These are phyloP conservation scores for Trochalopteron elliotii DNA, from an alignment of 2,113 vertebrate genomes.

Conservation along the genomic window DNA sequence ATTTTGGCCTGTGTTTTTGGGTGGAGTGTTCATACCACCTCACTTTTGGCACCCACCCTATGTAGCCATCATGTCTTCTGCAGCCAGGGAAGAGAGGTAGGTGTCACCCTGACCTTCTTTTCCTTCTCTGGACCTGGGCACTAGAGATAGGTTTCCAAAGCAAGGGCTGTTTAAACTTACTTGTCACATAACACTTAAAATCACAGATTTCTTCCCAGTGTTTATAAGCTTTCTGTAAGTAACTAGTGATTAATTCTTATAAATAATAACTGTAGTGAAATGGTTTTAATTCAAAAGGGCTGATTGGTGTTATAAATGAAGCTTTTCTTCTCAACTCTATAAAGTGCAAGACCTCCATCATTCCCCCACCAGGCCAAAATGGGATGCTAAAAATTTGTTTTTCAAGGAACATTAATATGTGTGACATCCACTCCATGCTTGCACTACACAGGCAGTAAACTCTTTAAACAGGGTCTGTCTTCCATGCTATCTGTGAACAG, in stretches of 20 bases:
- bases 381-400: neutral
- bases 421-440: rapidly evolving
- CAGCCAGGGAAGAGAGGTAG: neutral
- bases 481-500: neutral
- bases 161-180: neutral
- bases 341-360: neutral
- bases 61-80: neutral
- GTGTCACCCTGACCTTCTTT: neutral
- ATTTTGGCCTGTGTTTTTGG: constrained; percentile 27
- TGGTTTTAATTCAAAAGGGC: neutral
- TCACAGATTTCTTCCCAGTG: neutral
- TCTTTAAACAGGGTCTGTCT: neutral
- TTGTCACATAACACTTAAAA: neutral
- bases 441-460: neutral
- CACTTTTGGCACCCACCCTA: neutral
- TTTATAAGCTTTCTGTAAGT: neutral
- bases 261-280: neutral
- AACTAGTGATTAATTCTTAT: neutral
- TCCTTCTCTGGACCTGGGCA: neutral
- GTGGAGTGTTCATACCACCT: neutral
- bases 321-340: neutral
- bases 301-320: neutral
- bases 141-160: neutral
- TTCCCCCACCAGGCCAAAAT: neutral
- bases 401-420: neutral